Evolutionary conservation across 2,888 invertebrate genomes (phyloP).

Genomic region (Lithophane socia): DNA sequence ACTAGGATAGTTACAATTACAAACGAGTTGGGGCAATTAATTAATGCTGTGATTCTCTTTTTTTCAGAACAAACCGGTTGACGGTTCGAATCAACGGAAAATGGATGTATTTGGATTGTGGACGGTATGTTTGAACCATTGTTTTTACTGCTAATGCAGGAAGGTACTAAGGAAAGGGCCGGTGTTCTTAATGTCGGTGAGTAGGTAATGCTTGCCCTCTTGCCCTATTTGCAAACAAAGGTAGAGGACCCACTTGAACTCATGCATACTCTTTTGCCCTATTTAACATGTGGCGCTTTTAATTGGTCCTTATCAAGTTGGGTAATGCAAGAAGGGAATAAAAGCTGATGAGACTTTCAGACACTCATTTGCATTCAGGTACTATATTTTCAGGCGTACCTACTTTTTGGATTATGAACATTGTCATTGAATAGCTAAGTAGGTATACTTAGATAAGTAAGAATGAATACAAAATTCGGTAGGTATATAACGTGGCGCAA

Average conservation of each 20-base stretch:
- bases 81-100: slow-evolving; percentile 62
- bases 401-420: neutral
- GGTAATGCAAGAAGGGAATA: neutral
- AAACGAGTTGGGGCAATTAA: slow-evolving; percentile 68
- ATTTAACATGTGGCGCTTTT: slow-evolving; percentile 26
- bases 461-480: neutral
- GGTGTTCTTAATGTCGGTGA: slow-evolving; percentile 55
- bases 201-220: slow-evolving; percentile 49
- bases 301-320: slow-evolving; percentile 4
- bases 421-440: neutral
- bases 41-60: slow-evolving; percentile 71
- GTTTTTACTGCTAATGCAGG: slow-evolving; percentile 52
- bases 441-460: neutral
- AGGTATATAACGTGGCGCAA: neutral
- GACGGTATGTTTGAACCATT: slow-evolving; percentile 66
- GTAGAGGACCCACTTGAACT: slow-evolving; percentile 33
- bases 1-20: slow-evolving; percentile 69
- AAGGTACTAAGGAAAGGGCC: slow-evolving; percentile 45
- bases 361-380: neutral
- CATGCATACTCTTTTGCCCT: slow-evolving; percentile 14
- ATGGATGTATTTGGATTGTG: slow-evolving; percentile 65
- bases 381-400: neutral
- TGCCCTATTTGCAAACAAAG: slow-evolving; percentile 65
- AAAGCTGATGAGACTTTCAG: neutral
- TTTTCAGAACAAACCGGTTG: slow-evolving; percentile 70